A percentile compares a stretch with the other conserved stretches of the same genome.
Evolutionary conservation across 2,113 vertebrate genomes (phyloP).

Genomic region (Ranitomeya imitator): DNA sequence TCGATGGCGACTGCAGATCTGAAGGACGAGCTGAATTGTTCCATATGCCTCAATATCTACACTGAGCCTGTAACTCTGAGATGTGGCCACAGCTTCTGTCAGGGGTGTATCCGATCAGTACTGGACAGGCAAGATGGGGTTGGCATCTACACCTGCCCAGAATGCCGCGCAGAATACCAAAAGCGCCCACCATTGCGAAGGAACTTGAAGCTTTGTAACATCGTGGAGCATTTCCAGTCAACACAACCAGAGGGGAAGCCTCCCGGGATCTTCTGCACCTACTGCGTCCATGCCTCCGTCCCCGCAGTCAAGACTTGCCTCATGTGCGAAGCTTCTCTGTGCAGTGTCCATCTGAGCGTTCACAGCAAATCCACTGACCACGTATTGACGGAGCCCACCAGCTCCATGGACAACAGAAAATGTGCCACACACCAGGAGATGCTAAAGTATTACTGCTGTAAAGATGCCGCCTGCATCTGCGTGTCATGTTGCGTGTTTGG

Average conservation of each 20-base stretch:
- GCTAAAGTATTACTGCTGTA: constrained; percentile 77
- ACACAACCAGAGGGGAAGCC: neutral
- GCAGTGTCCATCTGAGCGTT: constrained; percentile 71
- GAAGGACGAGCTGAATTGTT: constrained; percentile 75
- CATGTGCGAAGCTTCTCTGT: constrained; percentile 80
- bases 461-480: constrained; percentile 75
- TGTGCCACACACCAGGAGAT: constrained; percentile 79
- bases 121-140: neutral
- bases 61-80: constrained; percentile 77
- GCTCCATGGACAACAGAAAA: constrained; percentile 71
- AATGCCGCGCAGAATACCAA: constrained; percentile 65
- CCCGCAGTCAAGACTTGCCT: constrained; percentile 77
- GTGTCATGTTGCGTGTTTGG: constrained; percentile 76
- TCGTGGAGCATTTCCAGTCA: constrained; percentile 58
- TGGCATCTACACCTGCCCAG: constrained; percentile 65
- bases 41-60: constrained; percentile 78
- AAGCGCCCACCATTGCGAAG: constrained; percentile 62
- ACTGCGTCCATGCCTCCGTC: constrained; percentile 54
- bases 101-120: constrained; percentile 67
- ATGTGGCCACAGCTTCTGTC: constrained; percentile 82
- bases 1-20: constrained; percentile 50
- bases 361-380: constrained; percentile 78
- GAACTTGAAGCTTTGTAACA: constrained; percentile 73
- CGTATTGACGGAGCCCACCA: constrained; percentile 71
- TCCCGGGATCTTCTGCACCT: constrained; percentile 19